Conservation (phyloP, 2,797 vertebrate genomes). For the Triplophysa bombifrons region DNA sequence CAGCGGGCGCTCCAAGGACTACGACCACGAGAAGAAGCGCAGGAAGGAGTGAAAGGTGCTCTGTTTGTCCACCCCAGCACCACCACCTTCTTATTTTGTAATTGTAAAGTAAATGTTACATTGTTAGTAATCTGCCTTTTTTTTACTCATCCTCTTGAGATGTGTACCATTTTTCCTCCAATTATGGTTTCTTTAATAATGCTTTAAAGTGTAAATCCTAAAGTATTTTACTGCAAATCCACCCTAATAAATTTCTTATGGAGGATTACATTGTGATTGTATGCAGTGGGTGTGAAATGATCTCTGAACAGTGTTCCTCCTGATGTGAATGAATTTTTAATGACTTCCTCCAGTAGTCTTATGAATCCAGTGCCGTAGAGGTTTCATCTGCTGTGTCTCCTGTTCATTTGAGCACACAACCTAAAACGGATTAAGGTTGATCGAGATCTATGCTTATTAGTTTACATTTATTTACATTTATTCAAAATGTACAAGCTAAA, state of each 20-base stretch:
- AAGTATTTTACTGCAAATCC: constrained; percentile 67
- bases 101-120: constrained; percentile 52
- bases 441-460: background rate
- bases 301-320: background rate
- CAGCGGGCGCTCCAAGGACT: constrained; percentile 91
- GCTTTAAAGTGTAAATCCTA: constrained; percentile 2
- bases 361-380: background rate
- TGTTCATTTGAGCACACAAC: background rate
- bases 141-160: background rate
- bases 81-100: constrained; percentile 10
- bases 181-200: background rate
- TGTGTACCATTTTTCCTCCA: background rate
- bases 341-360: background rate
- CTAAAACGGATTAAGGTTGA: background rate
- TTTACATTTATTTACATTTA: too few relatives aligned
- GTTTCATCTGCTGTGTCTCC: background rate
- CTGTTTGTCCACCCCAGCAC: background rate
- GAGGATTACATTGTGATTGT: constrained; percentile 16
- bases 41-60: constrained; percentile 86
- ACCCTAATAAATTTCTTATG: constrained; percentile 68
- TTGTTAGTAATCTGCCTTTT: constrained; percentile 24
- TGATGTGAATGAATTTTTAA: background rate
- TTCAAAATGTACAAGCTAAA: too few relatives aligned
- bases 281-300: background rate
- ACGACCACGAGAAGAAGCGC: constrained; percentile 97